Base-by-base conservation (phyloP, 2,113 vertebrate genomes). In the Chroicocephalus ridibundus region DNA sequence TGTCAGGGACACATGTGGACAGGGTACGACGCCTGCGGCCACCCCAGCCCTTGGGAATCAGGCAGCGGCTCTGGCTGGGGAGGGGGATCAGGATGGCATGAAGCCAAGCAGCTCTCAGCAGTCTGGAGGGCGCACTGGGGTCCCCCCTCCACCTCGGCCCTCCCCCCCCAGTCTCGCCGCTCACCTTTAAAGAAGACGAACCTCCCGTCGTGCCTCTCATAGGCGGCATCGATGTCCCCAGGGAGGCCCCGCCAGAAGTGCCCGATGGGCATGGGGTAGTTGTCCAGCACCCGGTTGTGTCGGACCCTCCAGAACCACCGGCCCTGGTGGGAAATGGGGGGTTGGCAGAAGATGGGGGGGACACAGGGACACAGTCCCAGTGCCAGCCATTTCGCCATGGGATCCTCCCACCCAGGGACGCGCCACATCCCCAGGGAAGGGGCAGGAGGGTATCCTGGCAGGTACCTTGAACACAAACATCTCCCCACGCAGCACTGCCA, bases 391-490 rank as follows among this genome's bases (percentile, higher is more conserved):
- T 34, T 31, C 6, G 1, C 29, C 2, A 0, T 24, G 36, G n/a
- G 13, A 2, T 32, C 42, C 38, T 61, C 49, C 51, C 47, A 19
- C 42, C 31, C 32, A 74, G 13, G 4, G 72, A 71, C 27, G 31
- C 20, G 22, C 6, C 38, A 11, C 32, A 44, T 15, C 38, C 38
- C 20, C 65, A 44, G 42, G 12, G 32, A 51, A 72, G 19, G 38
- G 54, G 54, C 18, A 51, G 38, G 10, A 71, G 3, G 9, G 17
- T 3, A 12, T 31, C 38, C 34, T 3, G 2, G 49, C 47, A 60
- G 64, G 93, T 95, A 99, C 99, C 99, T 99, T 99, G 95, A 99
- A 99, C 40, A 99, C 99, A 88, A 99, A 99, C 99, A 99, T 99
- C 95, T 99, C 99, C 94, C 99, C 99, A 5, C 99, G 98, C 76